Conservation (phyloP, 2,888 invertebrate genomes). For the Geotrupes spiniger region DNA sequence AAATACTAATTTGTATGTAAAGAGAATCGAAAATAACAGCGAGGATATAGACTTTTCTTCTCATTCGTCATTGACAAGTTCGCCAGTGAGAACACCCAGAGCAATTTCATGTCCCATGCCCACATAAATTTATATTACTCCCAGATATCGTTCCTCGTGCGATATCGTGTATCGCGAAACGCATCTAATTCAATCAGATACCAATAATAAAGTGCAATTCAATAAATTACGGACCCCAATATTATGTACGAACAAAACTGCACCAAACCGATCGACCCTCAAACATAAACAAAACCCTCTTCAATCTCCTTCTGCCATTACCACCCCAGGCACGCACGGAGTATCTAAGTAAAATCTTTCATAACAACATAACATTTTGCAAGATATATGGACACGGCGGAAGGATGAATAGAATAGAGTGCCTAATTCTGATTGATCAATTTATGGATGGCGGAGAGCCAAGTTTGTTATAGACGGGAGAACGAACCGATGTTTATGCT, state of each 20-base stretch:
- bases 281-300: constrained; percentile 6
- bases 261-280: not conserved
- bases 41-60: no score
- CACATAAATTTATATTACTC: no score
- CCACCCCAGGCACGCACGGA: not conserved
- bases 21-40: no score
- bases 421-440: constrained; percentile 2
- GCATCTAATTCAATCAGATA: constrained; percentile 8
- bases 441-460: constrained; percentile 3
- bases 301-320: not conserved
- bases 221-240: constrained; percentile 6
- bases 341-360: constrained; percentile 10
- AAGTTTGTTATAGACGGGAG: not conserved
- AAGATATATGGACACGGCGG: constrained; percentile 2
- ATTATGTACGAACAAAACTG: not conserved
- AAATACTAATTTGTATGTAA: no score
- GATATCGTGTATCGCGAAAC: not conserved
- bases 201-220: constrained; percentile 5
- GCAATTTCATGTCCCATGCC: no score
- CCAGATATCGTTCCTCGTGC: no score
- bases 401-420: constrained; percentile 4
- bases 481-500: no score
- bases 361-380: constrained; percentile 9
- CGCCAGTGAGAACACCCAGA: no score
- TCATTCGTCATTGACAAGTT: no score